phyloP scores from a whole-genome alignment of 2,113 vertebrate genomes.

The Macquaria ambigua region DNA sequence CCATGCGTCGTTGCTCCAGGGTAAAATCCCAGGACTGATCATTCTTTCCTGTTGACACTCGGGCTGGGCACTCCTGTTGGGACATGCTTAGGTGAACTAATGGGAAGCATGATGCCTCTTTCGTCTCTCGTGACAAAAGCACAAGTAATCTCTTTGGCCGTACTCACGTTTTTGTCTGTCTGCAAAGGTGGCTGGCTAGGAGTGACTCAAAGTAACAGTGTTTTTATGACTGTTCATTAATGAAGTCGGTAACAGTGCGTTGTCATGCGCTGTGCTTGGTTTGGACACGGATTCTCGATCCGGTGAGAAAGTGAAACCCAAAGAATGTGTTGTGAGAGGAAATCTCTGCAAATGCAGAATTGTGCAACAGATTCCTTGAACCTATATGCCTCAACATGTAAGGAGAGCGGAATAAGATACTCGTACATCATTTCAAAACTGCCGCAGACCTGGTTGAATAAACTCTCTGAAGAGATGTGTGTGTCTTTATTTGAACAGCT shows the following conservation, averaged over 20 bases:
- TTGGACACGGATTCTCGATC: constrained; percentile 26
- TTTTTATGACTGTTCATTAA: constrained; percentile 29
- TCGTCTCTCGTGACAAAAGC: constrained; percentile 67
- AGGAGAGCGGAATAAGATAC: constrained; percentile 45
- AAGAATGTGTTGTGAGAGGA: constrained; percentile 73
- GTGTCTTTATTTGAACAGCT: constrained; percentile 10
- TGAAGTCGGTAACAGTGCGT: neutral
- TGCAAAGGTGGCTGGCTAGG: constrained; percentile 24
- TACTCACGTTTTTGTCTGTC: constrained; percentile 39
- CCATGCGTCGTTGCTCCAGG: constrained; percentile 33
- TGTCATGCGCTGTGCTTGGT: neutral
- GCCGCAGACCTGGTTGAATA: constrained; percentile 6
- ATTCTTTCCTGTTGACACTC: constrained; percentile 66
- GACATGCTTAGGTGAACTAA: constrained; percentile 75
- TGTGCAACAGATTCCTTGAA: constrained; percentile 74
- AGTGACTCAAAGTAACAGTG: constrained; percentile 50
- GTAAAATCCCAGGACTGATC: constrained; percentile 73
- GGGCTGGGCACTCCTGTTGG: constrained; percentile 76
- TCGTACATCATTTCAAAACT: constrained; percentile 49
- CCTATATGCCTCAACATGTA: constrained; percentile 78
- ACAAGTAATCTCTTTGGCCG: constrained; percentile 42
- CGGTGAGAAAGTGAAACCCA: constrained; percentile 59
- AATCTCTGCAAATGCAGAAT: constrained; percentile 61
- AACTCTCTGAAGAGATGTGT: neutral
- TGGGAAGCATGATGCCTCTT: constrained; percentile 54